phyloP scores from a whole-genome alignment of 1,140 invertebrate species.

The Lepidurus apus region DNA sequence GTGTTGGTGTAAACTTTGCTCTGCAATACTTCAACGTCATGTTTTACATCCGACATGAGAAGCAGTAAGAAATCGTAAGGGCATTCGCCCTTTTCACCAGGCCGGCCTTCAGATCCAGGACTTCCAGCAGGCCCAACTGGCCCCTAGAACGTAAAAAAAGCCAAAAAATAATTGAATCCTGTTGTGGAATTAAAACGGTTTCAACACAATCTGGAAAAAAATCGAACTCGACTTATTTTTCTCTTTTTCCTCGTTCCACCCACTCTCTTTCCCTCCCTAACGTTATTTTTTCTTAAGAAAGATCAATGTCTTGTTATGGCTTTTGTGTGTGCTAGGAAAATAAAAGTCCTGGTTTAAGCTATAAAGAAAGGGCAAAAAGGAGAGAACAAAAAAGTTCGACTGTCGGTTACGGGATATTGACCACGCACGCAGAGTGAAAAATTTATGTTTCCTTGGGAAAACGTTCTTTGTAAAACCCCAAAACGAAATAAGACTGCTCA shows the following conservation, averaged over 20 bases:
- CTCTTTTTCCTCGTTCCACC: neutral
- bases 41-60: conserved; percentile 55
- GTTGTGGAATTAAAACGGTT: neutral
- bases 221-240: neutral
- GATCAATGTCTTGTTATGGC: conserved; percentile 17
- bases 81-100: conserved; percentile 54
- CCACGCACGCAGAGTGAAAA: neutral
- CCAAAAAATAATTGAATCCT: neutral
- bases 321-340: conserved; percentile 11
- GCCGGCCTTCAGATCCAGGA: conserved; percentile 53
- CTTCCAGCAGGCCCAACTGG: conserved; percentile 55
- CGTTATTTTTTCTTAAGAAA: neutral
- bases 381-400: neutral
- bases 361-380: neutral
- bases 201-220: neutral
- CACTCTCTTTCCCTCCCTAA: neutral
- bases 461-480: neutral
- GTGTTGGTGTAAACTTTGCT: conserved; percentile 54
- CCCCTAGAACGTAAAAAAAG: conserved; percentile 4
- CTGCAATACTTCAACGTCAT: conserved; percentile 57
- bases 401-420: conserved; percentile 13
- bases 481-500: neutral
- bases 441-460: neutral
- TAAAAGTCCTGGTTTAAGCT: neutral
- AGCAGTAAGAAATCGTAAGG: conserved; percentile 57